These are phyloP conservation scores for Malurus elegans DNA, from an alignment of 2,113 vertebrate species.

Conservation along the genomic window DNA sequence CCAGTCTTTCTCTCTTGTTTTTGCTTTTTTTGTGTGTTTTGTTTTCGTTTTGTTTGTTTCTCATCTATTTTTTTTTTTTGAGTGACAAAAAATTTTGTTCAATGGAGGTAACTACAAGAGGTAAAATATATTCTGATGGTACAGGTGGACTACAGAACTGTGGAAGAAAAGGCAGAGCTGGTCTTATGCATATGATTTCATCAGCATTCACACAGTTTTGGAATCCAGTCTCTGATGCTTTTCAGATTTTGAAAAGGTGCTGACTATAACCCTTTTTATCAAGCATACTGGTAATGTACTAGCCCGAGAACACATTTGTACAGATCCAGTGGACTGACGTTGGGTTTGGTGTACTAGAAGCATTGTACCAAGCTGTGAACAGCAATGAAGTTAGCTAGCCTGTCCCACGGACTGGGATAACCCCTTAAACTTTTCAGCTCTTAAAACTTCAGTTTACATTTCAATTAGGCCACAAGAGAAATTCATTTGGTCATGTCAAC, in stretches of 20 bases:
- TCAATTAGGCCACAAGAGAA: slow-evolving; percentile 35
- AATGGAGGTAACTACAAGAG: neutral
- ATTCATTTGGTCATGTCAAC: slow-evolving; percentile 27
- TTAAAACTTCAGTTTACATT: slow-evolving; percentile 36
- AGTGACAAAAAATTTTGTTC: neutral
- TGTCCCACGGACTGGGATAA: slow-evolving; percentile 5
- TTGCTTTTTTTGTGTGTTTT: neutral
- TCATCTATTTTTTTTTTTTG: neutral
- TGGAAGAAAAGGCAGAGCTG: neutral
- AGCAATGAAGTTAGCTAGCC: neutral
- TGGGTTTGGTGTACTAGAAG: neutral
- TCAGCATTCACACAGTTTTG: neutral
- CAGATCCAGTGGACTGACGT: neutral
- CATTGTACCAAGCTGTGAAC: neutral
- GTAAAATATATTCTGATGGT: neutral
- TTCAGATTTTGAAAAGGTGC: neutral
- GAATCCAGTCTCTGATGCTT: neutral
- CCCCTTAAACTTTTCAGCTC: neutral
- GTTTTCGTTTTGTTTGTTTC: neutral
- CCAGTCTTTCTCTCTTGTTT: neutral
- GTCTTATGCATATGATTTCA: neutral
- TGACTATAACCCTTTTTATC: slow-evolving; percentile 12
- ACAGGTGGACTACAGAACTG: neutral
- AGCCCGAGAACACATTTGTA: neutral
- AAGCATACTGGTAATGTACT: neutral